A percentile compares a stretch with the other conserved stretches of the same genome.
Evolutionary conservation across 30 jellyfish, hydroid and myxozoan species (phyloP).

Genomic region (Hydra vulgaris): DNA sequence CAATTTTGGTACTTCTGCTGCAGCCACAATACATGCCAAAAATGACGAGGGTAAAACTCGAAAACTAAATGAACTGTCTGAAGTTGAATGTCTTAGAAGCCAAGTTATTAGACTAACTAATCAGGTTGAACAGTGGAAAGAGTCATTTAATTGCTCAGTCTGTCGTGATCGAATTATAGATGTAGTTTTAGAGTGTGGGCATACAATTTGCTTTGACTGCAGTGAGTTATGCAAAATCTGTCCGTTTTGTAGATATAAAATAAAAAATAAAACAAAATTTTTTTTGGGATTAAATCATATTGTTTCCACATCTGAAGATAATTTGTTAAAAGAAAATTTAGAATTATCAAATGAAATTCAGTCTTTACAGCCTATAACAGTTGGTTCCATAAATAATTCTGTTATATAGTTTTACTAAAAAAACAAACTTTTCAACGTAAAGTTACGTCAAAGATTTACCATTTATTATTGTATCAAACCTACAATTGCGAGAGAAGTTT

Average conservation of each 20-base stretch:
- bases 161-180: slow-evolving; percentile 70
- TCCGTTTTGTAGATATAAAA: slow-evolving; percentile 75
- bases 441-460: too few species aligned
- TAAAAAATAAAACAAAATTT: slow-evolving; percentile 31
- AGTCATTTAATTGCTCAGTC: slow-evolving; percentile 55
- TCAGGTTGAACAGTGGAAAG: slow-evolving; percentile 38
- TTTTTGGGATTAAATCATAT: slow-evolving; percentile 47
- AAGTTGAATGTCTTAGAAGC: slow-evolving; percentile 1
- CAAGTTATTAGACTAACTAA: slow-evolving; percentile 30
- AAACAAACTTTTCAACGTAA: too few species aligned
- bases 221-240: slow-evolving; percentile 40
- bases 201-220: slow-evolving; percentile 69
- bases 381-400: too few species aligned
- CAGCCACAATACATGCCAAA: slow-evolving; percentile 17
- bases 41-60: neutral
- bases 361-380: too few species aligned
- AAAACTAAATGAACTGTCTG: slow-evolving; percentile 2
- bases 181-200: slow-evolving; percentile 92
- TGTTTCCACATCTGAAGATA: neutral
- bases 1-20: slow-evolving; percentile 75
- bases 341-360: too few species aligned
- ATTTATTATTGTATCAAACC: too few species aligned
- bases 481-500: too few species aligned
- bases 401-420: too few species aligned
- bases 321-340: too few species aligned